Base-by-base conservation (phyloP, 2,888 invertebrate genomes). In the Aproaerema taeniolella region DNA sequence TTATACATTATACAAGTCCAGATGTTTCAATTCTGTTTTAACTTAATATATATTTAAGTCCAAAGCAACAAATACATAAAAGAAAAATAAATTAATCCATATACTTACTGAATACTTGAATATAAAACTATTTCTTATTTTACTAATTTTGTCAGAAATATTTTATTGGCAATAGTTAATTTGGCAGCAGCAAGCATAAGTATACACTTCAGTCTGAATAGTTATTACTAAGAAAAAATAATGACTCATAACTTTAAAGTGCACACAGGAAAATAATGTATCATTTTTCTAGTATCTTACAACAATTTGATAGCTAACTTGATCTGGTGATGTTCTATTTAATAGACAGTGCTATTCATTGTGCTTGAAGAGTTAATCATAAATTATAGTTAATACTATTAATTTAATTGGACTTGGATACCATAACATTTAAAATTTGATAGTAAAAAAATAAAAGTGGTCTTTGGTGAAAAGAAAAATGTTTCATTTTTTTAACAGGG, bases 401-500 rank as follows among this genome's bases (percentile, higher is more conserved):
- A n/a, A n/a, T n/a, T n/a, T n/a, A n/a, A n/a, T n/a, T n/a, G n/a
- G n/a, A n/a, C n/a, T n/a, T n/a, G n/a, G n/a, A n/a, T n/a, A n/a
- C n/a, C n/a, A n/a, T n/a, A n/a, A n/a, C n/a, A n/a, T n/a, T n/a
- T n/a, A n/a, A n/a, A n/a, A n/a, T n/a, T n/a, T n/a, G n/a, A n/a
- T n/a, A 17, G 25, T 29, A 38, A 16, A 42, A 11, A 31, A 32
- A 31, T 17, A 38, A 42, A 42, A 46, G 46, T 45, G 49, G 60
- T 79, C 79, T 80, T 80, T 80, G 80, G 80, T 69, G 73, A 75
- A 67, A 62, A 65, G 64, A 66, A 54, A 55, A 41, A 49, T 44
- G 43, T 44, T 41, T 45, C 3, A 30, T n/a, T n/a, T n/a, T n/a
- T n/a, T n/a, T n/a, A n/a, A n/a, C n/a, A n/a, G n/a, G n/a, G n/a